Evolutionary conservation across 1,140 invertebrate genomes (phyloP), one percentile per base, ranked within the genome.

Genomic region (Drosophila parvula): DNA sequence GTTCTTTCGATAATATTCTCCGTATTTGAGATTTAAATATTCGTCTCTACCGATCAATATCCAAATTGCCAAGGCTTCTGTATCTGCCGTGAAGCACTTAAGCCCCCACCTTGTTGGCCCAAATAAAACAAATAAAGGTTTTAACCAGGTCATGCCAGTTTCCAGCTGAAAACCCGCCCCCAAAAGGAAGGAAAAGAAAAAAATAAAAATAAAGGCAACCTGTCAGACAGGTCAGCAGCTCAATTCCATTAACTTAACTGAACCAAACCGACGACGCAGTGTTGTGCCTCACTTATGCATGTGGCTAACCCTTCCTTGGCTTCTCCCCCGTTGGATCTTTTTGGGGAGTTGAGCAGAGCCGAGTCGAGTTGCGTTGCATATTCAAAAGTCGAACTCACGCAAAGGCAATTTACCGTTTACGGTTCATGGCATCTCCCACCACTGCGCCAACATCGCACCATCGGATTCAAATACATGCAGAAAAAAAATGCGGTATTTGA

Each of bases 381-480:
- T 67, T 77, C 41, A 76, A 69, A 76, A 64, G 58, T 68, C 76
- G 77, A 80, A 84, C 62, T 70, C 84, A 89, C 64, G 79, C 83
- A 83, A 86, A 83, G 64, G 75, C 64, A 83, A 88, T 88, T 83
- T 74, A 89, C 79, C 68, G 75, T 88, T 88, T 84, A 83, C 77
- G 84, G 83, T 88, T 88, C 83, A 89, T 51, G 77, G 84, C 76
- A 36, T 75, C 32, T 38, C 56, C 53, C 34, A 32, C 55, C 51
- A 27, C 28, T 8, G 30, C 34, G 28, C 8, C 18, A 38, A 70
- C 34, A 48, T 67, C 18, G 36, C 62, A 65, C 63, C 58, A 30
- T 62, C 11, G 14, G 12, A 30, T 12, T 2, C 5, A 34, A 22
- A 5, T 30, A 36, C 27, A 30, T 18, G 0, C 8, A 8, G 12